Evolutionary conservation across 53 echinoderm and acorn worm species (phyloP).

Genomic region (Paracentrotus lividus): DNA sequence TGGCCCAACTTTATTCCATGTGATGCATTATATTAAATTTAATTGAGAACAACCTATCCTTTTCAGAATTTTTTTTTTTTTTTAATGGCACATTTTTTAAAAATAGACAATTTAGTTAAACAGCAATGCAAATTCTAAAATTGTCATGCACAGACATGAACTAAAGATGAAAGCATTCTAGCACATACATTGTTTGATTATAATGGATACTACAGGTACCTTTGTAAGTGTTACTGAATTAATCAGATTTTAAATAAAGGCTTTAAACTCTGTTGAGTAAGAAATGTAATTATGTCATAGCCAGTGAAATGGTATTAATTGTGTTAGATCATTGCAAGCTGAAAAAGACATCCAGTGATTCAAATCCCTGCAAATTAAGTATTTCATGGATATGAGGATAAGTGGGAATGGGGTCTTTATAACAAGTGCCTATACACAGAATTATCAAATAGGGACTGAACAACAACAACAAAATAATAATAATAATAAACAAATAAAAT

Average conservation of each 20-base stretch:
- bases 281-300: not conserved
- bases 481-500: not conserved
- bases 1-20: not conserved
- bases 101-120: no score
- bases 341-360: not conserved
- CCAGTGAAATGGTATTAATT: not conserved
- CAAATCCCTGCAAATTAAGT: not conserved
- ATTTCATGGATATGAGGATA: not conserved
- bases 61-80: not conserved
- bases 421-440: not conserved
- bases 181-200: not conserved
- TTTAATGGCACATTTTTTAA: no score
- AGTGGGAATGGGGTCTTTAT: not conserved
- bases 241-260: not conserved
- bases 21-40: not conserved
- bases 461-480: not conserved
- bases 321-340: not conserved
- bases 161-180: not conserved
- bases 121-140: no score
- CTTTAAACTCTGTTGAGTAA: not conserved
- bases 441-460: not conserved
- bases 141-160: not conserved
- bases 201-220: not conserved
- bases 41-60: not conserved
- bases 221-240: not conserved